A percentile compares a stretch with the other conserved stretches of the same genome.
phyloP scores from a whole-genome alignment of 2,888 invertebrate genomes.

The Gasteruption jaculator region DNA sequence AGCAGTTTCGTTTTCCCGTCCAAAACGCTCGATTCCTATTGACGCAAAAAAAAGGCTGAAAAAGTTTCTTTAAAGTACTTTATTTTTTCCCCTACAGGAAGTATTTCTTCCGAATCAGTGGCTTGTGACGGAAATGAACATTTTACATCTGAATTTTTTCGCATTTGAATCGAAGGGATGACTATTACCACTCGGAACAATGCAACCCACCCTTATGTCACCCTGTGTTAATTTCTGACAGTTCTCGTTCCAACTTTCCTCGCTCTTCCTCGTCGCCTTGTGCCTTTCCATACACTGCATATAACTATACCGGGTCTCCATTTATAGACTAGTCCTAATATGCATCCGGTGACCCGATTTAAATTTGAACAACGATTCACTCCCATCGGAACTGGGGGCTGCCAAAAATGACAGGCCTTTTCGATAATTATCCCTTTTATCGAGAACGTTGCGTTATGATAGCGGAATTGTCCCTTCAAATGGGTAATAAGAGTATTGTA shows the following conservation, averaged over 20 bases:
- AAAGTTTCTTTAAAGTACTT: too few species aligned
- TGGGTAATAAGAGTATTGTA: too few species aligned
- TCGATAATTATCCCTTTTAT: too few species aligned
- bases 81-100: conserved; percentile 44
- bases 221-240: conserved; percentile 44
- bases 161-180: conserved; percentile 27
- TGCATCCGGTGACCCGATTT: conserved; percentile 46
- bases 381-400: conserved; percentile 22
- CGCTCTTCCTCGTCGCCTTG: conserved; percentile 19
- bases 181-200: conserved; percentile 5
- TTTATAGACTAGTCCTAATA: conserved; percentile 41
- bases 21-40: too few species aligned
- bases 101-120: conserved; percentile 50
- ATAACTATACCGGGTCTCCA: conserved; percentile 22
- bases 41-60: too few species aligned
- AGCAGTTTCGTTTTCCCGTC: too few species aligned
- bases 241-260: conserved; percentile 9
- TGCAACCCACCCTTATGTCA: conserved; percentile 33
- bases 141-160: conserved; percentile 49
- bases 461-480: not conserved
- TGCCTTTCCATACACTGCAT: too few species aligned
- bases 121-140: conserved; percentile 46
- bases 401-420: too few species aligned
- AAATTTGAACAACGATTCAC: conserved; percentile 36
- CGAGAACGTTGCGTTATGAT: not conserved